phyloP scores from a whole-genome alignment of 2,113 vertebrate species.

The Argyrosomus japonicus region DNA sequence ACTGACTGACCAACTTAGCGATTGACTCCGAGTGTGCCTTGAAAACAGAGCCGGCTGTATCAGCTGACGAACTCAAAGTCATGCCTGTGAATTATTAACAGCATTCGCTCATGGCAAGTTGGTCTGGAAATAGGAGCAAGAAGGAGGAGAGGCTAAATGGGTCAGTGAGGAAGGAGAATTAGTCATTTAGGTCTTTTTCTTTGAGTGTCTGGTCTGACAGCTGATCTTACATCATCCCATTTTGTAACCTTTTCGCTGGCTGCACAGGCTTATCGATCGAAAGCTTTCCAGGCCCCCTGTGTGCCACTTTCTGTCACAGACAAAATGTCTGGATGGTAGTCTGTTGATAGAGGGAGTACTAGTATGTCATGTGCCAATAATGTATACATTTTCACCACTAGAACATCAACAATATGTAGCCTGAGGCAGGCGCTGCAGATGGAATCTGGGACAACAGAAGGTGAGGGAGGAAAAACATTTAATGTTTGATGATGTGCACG shows the following conservation, averaged over 20 bases:
- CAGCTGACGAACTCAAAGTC: conserved; percentile 71
- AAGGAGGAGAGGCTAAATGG: conserved; percentile 49
- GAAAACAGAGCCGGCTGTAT: conserved; percentile 68
- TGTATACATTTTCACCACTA: background rate
- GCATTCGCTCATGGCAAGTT: conserved; percentile 35
- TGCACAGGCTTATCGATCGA: background rate
- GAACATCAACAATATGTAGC: background rate
- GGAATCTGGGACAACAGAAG: background rate
- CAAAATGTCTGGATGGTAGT: too few relatives aligned
- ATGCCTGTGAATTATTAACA: conserved; percentile 76
- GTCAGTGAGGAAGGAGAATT: conserved; percentile 49
- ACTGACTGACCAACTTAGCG: conserved; percentile 39
- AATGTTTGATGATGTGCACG: background rate
- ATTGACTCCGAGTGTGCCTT: conserved; percentile 49
- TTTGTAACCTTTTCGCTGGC: background rate
- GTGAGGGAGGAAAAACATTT: background rate
- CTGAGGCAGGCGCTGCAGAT: background rate
- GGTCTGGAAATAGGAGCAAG: conserved; percentile 52
- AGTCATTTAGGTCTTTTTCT: conserved; percentile 38
- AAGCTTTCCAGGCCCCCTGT: background rate
- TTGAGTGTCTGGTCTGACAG: conserved; percentile 16
- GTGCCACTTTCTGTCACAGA: background rate
- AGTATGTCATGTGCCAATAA: background rate
- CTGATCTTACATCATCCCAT: conserved; percentile 46
- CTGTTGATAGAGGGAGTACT: background rate